Conservation (phyloP, 2,113 vertebrate genomes). For the Phylloscopus whistleri region DNA sequence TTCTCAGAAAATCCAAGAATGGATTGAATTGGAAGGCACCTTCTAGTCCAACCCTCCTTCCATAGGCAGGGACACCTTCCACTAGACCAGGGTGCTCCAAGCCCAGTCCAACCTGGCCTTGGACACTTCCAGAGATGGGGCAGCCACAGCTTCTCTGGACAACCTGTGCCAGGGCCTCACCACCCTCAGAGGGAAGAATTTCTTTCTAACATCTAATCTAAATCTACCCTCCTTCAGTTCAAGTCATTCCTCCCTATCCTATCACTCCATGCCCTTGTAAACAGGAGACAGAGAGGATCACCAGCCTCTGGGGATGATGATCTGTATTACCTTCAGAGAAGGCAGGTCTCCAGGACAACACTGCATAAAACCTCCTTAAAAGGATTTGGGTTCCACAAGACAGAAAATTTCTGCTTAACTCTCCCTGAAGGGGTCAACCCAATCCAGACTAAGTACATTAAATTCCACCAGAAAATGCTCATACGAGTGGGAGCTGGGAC, state of each 20-base stretch:
- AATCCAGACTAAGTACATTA: not conserved
- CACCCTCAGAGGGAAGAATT: not conserved
- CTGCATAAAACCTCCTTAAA: not conserved
- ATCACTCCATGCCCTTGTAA: not conserved
- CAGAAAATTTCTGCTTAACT: not conserved
- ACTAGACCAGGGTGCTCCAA: rapidly evolving
- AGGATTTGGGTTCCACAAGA: not conserved
- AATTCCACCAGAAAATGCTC: not conserved
- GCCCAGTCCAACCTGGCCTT: rapidly evolving
- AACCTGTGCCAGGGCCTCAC: not conserved
- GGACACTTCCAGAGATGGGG: not conserved
- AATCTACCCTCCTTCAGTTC: not conserved
- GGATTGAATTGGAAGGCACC: not conserved
- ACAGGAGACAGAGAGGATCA: not conserved
- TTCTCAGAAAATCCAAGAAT: not conserved
- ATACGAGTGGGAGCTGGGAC: not conserved
- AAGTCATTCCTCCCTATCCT: not conserved
- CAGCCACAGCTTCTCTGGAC: not conserved
- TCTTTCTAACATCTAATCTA: not conserved
- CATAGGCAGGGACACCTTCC: not conserved
- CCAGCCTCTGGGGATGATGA: not conserved
- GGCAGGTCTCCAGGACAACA: not conserved
- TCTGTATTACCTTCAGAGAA: not conserved
- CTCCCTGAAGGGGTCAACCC: conserved; percentile 22
- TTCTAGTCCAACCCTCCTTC: not conserved